phyloP scores from a whole-genome alignment of 2,888 invertebrate genomes.

The Unio pictorum region DNA sequence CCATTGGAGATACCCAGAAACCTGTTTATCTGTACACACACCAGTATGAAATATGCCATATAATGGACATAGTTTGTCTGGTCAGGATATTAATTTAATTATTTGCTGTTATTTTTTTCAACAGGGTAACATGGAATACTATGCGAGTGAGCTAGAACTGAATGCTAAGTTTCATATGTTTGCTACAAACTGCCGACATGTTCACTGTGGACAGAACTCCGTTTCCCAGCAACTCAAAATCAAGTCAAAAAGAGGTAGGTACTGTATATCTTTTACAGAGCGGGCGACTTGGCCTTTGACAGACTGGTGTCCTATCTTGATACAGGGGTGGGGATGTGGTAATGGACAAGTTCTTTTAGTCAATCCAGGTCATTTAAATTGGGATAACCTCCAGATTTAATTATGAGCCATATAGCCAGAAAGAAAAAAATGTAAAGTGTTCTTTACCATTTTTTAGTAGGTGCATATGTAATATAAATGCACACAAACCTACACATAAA shows the following conservation, averaged over 20 bases:
- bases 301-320: no score
- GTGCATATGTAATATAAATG: not conserved
- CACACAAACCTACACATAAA: not conserved
- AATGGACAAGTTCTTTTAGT: not conserved
- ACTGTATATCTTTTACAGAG: not conserved
- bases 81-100: no score
- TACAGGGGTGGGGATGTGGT: not conserved
- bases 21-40: no score
- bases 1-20: no score
- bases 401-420: no score
- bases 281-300: no score
- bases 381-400: no score
- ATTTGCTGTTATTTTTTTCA: not conserved
- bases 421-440: no score
- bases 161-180: slow-evolving; percentile 69
- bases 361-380: no score
- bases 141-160: slow-evolving; percentile 65
- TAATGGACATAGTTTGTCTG: no score
- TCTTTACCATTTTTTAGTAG: no score
- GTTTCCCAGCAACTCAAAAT: slow-evolving; percentile 69
- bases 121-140: slow-evolving; percentile 68
- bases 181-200: slow-evolving; percentile 64
- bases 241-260: slow-evolving; percentile 65
- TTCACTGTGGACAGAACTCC: slow-evolving; percentile 70
- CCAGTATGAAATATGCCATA: no score